Conservation (phyloP, 2,797 vertebrate genomes). For the Mormyrops attenuatus region DNA sequence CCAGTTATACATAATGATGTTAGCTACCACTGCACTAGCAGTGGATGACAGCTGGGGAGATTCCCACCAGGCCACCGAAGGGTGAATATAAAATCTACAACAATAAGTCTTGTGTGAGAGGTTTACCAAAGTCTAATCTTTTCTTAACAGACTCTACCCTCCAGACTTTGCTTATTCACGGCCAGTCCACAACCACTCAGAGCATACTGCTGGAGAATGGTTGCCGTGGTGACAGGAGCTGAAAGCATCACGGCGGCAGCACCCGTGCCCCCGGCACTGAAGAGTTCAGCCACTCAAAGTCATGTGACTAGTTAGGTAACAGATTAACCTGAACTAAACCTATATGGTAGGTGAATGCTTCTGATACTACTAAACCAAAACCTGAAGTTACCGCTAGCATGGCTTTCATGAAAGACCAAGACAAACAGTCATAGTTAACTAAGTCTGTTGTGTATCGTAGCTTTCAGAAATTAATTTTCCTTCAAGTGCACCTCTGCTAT, state of each 20-base stretch:
- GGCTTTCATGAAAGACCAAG: not conserved
- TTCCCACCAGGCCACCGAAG: not conserved
- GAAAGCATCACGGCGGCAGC: not conserved
- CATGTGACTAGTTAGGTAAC: not conserved
- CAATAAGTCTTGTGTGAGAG: not conserved
- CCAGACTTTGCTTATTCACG: not conserved
- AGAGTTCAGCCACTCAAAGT: not conserved
- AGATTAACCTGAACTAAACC: not conserved
- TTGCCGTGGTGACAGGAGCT: not conserved
- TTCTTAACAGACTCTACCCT: not conserved
- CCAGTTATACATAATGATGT: not conserved
- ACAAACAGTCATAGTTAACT: not conserved
- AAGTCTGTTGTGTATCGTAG: not conserved
- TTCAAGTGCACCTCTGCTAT: not conserved
- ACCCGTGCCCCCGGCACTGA: not conserved
- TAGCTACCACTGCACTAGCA: not conserved
- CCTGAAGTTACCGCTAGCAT: not conserved
- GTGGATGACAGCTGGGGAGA: not conserved
- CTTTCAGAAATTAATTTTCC: not conserved
- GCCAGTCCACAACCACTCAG: not conserved
- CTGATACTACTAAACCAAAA: not conserved
- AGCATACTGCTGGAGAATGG: not conserved
- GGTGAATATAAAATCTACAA: not conserved
- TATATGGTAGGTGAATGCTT: not conserved
- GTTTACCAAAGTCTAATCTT: not conserved